Evolutionary conservation across 1,140 invertebrate genomes (phyloP).

Genomic region (Platyscapa corneri): DNA sequence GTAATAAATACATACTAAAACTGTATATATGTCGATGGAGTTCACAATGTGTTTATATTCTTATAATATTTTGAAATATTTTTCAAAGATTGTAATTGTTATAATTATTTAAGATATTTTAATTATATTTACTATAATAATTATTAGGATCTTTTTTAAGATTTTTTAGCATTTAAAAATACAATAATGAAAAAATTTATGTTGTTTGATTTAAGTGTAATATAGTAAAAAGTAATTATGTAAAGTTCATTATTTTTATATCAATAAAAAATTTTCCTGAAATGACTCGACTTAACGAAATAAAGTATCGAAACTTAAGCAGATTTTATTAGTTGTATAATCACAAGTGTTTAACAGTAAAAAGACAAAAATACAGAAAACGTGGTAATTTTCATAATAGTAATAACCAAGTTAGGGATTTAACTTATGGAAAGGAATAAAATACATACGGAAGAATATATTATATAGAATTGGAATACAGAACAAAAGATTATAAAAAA

Average conservation of each 20-base stretch:
- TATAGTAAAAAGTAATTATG: conserved; percentile 22
- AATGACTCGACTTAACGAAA: conserved; percentile 32
- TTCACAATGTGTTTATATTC: neutral
- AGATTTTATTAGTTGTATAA: conserved; percentile 34
- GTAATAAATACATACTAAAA: no score
- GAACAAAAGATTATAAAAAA: neutral
- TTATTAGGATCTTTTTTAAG: no score
- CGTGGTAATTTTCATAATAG: conserved; percentile 27
- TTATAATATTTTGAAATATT: neutral
- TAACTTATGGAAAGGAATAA: neutral
- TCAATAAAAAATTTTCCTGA: neutral
- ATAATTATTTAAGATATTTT: no score
- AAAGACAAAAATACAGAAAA: neutral
- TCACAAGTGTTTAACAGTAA: neutral
- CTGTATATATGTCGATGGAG: no score
- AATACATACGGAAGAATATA: conserved; percentile 16
- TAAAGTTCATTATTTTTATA: conserved; percentile 32
- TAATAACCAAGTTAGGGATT: conserved; percentile 20
- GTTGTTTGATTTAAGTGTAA: neutral
- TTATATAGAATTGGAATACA: neutral
- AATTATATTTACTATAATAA: no score
- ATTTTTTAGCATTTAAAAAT: no score
- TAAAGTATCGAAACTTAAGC: conserved; percentile 25
- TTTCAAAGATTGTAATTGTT: no score
- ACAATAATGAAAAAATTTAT: conserved; percentile 4